Evolutionary conservation across 2,888 invertebrate genomes (phyloP).

Genomic region (Lasioglossum morio): DNA sequence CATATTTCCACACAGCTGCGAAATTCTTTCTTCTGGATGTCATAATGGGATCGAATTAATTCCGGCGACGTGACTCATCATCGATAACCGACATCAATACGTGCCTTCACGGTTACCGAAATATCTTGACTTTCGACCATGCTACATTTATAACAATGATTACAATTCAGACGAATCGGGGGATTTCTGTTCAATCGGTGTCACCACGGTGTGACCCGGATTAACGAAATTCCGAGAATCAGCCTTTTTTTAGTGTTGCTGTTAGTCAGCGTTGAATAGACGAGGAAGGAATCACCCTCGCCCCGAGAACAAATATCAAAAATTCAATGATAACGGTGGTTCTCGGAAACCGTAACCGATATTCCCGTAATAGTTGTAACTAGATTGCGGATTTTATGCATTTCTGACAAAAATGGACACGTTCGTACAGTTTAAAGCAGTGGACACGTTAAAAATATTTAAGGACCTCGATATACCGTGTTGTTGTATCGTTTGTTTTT

Average conservation of each 20-base stretch:
- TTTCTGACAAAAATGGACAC: too few species aligned
- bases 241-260: not conserved
- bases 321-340: too few species aligned
- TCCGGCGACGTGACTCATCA: slow-evolving; percentile 63
- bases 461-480: too few species aligned
- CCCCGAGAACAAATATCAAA: too few species aligned
- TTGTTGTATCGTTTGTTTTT: too few species aligned
- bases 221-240: not conserved
- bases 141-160: slow-evolving; percentile 14
- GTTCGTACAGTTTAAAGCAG: too few species aligned
- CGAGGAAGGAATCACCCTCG: too few species aligned
- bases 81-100: slow-evolving; percentile 42
- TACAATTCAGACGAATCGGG: not conserved
- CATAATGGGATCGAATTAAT: slow-evolving; percentile 60
- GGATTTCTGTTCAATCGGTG: not conserved
- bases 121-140: slow-evolving; percentile 41
- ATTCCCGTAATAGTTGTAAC: too few species aligned
- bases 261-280: too few species aligned
- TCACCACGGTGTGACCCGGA: not conserved
- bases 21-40: not conserved
- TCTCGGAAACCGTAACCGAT: too few species aligned
- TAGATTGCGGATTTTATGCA: too few species aligned
- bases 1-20: not conserved
- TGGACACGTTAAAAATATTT: too few species aligned
- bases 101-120: slow-evolving; percentile 32